These are phyloP conservation scores for Ephydatia muelleri DNA, from an alignment of 37 sponge, comb jelly and placozoan genomes.

Conservation along the genomic window DNA sequence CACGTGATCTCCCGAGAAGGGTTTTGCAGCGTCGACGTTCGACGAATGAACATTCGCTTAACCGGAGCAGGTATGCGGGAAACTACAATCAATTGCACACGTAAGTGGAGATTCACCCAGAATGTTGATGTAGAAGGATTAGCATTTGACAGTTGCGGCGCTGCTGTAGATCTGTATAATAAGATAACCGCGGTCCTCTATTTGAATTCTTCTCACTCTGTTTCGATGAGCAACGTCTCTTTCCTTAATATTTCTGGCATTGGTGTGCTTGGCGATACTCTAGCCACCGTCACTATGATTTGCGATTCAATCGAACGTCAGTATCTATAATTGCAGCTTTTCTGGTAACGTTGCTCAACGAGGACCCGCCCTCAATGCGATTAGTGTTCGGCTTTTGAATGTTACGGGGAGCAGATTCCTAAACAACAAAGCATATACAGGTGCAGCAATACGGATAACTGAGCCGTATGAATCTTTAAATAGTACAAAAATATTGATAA, in stretches of 20 bases:
- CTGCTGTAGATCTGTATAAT: too few relatives aligned
- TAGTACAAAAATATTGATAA: background rate
- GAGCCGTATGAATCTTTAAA: background rate
- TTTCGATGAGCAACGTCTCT: background rate
- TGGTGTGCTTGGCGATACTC: background rate
- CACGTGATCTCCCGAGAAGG: background rate
- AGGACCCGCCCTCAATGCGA: constrained; percentile 24
- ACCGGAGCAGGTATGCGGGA: background rate
- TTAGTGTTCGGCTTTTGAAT: constrained; percentile 18
- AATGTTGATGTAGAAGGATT: background rate
- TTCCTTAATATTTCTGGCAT: background rate
- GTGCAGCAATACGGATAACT: background rate
- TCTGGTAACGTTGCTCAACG: constrained; percentile 5
- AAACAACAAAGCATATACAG: constrained; percentile 6
- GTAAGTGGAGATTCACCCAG: background rate
- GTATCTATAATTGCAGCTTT: background rate
- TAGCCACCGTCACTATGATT: background rate
- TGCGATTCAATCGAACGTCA: background rate
- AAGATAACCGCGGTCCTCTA: background rate
- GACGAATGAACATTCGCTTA: background rate
- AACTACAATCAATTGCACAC: background rate
- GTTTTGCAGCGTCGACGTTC: background rate
- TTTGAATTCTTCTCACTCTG: background rate
- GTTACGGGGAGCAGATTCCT: background rate
- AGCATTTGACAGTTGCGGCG: background rate